Evolutionary conservation across 30 jellyfish, hydroid and myxozoan species (phyloP), one percentile per base, ranked within the genome.

Genomic region (Calvadosia cruxmelitensis): DNA sequence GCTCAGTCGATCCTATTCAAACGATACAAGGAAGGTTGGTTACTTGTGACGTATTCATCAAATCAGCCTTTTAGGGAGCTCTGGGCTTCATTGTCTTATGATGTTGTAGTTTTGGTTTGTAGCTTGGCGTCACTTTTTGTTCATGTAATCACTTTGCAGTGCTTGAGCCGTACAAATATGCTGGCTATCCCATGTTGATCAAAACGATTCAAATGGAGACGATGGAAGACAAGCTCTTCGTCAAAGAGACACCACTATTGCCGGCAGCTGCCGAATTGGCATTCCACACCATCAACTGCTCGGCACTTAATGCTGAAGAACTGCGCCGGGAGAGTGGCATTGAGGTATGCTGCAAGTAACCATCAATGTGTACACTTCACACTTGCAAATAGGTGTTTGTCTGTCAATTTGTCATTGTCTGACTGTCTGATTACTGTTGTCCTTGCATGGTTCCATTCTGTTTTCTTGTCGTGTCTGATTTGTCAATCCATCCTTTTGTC

Each of bases 231-330:
- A 34, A 34, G 23, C 61, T 83, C 48, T 91, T 91, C 51, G 31
- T 64, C 29, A 81, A 82, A 75, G 93, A 83, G 30, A 84, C 93
- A 0, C 94, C 94, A 7, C 68, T 91, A 28, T 64, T 91, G 36
- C 95, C 95, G 16, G 82, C 95, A 0, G 99, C 99, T 28, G 61
- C 89, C 29, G 95, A 83, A 27, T 77, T 91, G 67, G 95, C 95
- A 2, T 84, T 65, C 67, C 95, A 81, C 83, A 81, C 99, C 1
- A 92, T 91, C 63, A 78, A 84, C 51, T 91, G 99, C 66, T 91
- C 99, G 0, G 95, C 94, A 3, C 67, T 91, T 27, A 91, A 91
- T 83, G 99, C 95, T 49, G 99, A 91, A 70, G 99, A 91, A 78
- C 82, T 91, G 25, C 74, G 99, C 36, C 73, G 99, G 48, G 99